Evolutionary conservation across 2,797 vertebrate species (phyloP).

Genomic region (Heteromormyrus szaboi): DNA sequence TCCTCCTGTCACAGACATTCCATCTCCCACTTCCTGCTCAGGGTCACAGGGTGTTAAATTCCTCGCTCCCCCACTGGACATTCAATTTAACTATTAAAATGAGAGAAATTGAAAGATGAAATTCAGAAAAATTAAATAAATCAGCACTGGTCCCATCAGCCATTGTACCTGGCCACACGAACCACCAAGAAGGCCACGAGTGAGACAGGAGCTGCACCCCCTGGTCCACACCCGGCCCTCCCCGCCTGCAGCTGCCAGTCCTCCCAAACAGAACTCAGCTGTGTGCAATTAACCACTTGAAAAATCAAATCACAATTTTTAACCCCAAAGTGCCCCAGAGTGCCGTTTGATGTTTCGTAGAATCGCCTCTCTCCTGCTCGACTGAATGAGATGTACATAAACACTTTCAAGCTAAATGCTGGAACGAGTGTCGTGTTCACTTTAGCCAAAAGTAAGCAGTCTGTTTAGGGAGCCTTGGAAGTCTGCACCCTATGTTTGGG

Average conservation of each 20-base stretch:
- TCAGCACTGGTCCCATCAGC: neutral
- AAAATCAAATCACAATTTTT: neutral
- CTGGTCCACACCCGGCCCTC: neutral
- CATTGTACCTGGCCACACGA: neutral
- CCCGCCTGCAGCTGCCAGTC: neutral
- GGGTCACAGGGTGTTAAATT: neutral
- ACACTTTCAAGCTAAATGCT: neutral
- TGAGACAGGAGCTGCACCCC: neutral
- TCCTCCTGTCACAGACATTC: neutral
- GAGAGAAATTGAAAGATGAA: neutral
- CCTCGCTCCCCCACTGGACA: neutral
- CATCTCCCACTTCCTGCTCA: neutral
- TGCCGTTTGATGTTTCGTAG: neutral
- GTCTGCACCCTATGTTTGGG: neutral
- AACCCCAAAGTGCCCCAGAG: neutral
- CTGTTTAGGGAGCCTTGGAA: neutral
- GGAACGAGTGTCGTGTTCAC: neutral
- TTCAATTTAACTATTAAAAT: neutral
- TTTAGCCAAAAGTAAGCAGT: neutral
- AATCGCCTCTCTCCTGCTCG: neutral
- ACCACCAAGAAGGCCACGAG: neutral
- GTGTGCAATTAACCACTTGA: neutral
- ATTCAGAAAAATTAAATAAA: neutral
- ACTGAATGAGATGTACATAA: neutral
- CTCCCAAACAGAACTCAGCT: neutral